These are phyloP conservation scores for Aleiodes leptofemur DNA, from an alignment of 2,888 invertebrate species.

Conservation along the genomic window DNA sequence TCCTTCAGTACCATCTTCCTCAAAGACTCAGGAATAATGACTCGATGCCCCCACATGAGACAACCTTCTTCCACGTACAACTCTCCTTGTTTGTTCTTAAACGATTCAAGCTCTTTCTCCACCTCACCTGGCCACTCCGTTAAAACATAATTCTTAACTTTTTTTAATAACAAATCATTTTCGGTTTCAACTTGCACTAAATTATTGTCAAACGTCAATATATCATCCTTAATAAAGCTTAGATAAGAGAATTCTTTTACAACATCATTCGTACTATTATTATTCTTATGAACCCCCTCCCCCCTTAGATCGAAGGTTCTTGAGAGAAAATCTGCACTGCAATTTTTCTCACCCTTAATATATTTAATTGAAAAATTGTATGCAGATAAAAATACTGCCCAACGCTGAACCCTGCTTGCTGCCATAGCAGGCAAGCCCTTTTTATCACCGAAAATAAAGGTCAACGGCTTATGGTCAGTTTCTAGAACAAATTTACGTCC, in stretches of 20 bases:
- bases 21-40: constrained; percentile 46
- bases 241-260: constrained; percentile 3
- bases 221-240: constrained; percentile 25
- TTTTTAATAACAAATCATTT: constrained; percentile 31
- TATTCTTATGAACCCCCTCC: constrained; percentile 20
- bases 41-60: constrained; percentile 46
- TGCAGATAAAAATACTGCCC: constrained; percentile 58
- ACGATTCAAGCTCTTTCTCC: constrained; percentile 23
- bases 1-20: constrained; percentile 42
- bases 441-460: constrained; percentile 19
- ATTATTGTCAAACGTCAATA: neutral
- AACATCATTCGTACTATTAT: constrained; percentile 8
- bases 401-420: constrained; percentile 59
- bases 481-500: too few relatives aligned
- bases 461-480: too few relatives aligned
- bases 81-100: constrained; percentile 37
- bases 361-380: constrained; percentile 40
- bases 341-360: constrained; percentile 31
- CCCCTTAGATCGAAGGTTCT: constrained; percentile 4
- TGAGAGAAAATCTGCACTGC: constrained; percentile 32
- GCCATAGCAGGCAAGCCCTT: constrained; percentile 56
- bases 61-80: constrained; percentile 36
- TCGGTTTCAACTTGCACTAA: constrained; percentile 13
- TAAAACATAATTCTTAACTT: constrained; percentile 35
- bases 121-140: constrained; percentile 36